phyloP scores from a whole-genome alignment of 2,113 vertebrate genomes.

The Clarias batrachus region DNA sequence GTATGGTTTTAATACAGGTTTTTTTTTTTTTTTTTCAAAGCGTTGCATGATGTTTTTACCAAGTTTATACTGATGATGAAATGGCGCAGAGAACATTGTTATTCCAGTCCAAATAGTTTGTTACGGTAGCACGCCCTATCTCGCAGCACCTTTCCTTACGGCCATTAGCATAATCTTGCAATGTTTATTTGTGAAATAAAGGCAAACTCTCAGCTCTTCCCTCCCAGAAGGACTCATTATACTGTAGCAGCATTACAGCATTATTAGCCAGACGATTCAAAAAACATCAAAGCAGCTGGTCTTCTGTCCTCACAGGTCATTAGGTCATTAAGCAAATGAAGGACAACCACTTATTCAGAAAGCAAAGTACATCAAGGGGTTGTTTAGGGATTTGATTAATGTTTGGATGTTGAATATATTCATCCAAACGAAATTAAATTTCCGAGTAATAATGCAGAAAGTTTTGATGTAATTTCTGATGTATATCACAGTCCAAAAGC shows the following conservation, averaged over 20 bases:
- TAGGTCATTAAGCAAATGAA: background rate
- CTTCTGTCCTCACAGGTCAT: background rate
- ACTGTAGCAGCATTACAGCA: background rate
- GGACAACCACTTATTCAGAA: background rate
- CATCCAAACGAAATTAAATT: background rate
- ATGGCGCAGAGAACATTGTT: background rate
- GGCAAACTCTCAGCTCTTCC: background rate
- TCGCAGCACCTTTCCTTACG: constrained; percentile 7
- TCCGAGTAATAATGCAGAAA: background rate
- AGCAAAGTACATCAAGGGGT: background rate
- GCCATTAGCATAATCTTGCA: constrained; percentile 22
- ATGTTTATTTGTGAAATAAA: background rate
- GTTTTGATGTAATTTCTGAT: background rate
- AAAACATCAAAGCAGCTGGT: background rate
- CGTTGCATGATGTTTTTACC: background rate
- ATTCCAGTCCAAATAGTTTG: background rate
- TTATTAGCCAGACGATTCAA: background rate
- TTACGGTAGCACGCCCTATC: background rate
- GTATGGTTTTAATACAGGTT: background rate
- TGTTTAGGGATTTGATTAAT: background rate
- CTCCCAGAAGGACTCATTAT: constrained; percentile 44
- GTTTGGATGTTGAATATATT: background rate
- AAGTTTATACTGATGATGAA: constrained; percentile 11
- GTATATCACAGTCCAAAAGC: background rate
- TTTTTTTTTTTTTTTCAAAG: background rate